Evolutionary conservation across 2,888 invertebrate genomes (phyloP), one percentile per base, ranked within the genome.

Genomic region (Mythimna albipuncta): DNA sequence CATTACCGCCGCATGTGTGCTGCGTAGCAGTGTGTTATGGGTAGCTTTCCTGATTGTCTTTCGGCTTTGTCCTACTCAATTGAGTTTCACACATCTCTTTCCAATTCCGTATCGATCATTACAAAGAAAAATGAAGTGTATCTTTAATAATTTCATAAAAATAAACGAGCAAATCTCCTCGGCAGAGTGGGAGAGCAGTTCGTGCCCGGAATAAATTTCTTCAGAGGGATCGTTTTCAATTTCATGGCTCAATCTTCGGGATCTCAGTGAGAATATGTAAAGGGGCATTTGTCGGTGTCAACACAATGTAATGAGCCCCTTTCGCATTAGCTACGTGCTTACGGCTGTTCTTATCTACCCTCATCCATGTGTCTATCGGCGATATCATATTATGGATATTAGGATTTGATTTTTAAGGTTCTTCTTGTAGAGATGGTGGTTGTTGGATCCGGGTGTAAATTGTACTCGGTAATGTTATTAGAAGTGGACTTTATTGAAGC

Each of bases 161-260:
- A 95, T 95, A 94, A 95, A 95, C 94, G 95, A 94, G 94, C 93
- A 95, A 95, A 96, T 95, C 95, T 95, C 93, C 93, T 94, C 94
- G 90, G 92, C 91, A 91, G 91, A 93, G 94, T 93, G 93, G 92
- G 91, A 91, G 93, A 94, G 93, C 93, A 93, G 95, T 94, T 95
- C 96, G 96, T 96, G 96, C 95, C 87, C 92, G 90, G 96, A 96
- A 96, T 96, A 95, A 95, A 96, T 96, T 96, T 95, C 94, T 94
- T 93, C 94, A 94, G 94, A 95, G 95, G 94, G 96, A 94, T 96
- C 95, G 95, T 96, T 96, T 96, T 95, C 96, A 95, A 95, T 95
- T 96, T 95, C 95, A 96, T 95, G 95, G 95, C 95, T 96, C 95
- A 95, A 96, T 96, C 95, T 95, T 95, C 93, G 94, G 94, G 93